These are phyloP conservation scores for Reticulitermes lucifugus DNA, from an alignment of 2,888 invertebrate genomes.

Conservation along the genomic window DNA sequence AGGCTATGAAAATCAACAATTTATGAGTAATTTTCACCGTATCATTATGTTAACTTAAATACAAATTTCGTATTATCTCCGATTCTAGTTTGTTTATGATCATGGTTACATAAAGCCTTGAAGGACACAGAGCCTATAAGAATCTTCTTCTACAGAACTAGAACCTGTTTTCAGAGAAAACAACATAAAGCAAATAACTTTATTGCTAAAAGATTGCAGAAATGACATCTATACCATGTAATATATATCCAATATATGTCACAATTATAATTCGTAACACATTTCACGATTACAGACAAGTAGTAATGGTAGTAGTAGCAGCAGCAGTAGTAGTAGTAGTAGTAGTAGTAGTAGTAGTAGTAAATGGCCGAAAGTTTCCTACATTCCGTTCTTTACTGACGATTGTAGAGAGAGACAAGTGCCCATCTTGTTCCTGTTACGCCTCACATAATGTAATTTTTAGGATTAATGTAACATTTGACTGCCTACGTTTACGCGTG, in stretches of 20 bases:
- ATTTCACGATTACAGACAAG: not conserved
- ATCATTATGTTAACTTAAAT: no score
- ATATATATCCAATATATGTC: not conserved
- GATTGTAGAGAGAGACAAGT: no score
- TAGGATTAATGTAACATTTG: no score
- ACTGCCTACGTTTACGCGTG: no score
- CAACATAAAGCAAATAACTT: not conserved
- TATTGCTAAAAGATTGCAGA: not conserved
- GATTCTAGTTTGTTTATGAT: not conserved
- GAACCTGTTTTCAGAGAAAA: not conserved
- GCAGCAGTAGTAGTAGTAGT: no score
- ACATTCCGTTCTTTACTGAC: no score
- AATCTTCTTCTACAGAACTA: not conserved
- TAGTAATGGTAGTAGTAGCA: no score
- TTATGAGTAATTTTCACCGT: no score
- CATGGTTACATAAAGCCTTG: not conserved
- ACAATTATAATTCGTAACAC: not conserved
- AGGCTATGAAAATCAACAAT: no score
- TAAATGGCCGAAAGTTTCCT: not conserved
- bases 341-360: not conserved
- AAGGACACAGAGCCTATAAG: not conserved
- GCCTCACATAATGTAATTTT: no score
- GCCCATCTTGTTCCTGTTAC: no score
- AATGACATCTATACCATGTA: not conserved
- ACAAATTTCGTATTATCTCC: not conserved